Evolutionary conservation across 2,113 vertebrate species (phyloP).

Genomic region (Cinclus mexicanus): DNA sequence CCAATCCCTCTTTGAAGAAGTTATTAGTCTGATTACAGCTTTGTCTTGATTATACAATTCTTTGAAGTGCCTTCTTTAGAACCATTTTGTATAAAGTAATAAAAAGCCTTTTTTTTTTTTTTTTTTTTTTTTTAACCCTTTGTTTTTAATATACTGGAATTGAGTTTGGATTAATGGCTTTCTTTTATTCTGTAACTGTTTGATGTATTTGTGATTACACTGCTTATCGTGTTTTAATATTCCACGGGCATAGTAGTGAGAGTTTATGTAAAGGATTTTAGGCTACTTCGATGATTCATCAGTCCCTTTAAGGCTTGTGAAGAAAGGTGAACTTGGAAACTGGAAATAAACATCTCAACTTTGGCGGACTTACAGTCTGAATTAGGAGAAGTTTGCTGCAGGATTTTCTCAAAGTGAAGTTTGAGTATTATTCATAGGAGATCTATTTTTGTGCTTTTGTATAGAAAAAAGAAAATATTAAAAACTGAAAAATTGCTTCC

Average conservation of each 20-base stretch:
- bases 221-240: not conserved
- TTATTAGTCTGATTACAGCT: not conserved
- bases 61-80: not conserved
- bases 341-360: not conserved
- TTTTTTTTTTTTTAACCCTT: rapidly evolving
- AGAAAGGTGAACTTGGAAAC: not conserved
- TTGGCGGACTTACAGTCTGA: not conserved
- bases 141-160: not conserved
- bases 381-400: not conserved
- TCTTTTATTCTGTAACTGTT: not conserved
- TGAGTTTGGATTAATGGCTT: not conserved
- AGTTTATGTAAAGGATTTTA: not conserved
- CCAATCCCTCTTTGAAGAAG: not conserved
- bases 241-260: not conserved
- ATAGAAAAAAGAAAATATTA: too few relatives aligned
- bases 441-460: not conserved
- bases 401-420: not conserved
- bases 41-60: not conserved
- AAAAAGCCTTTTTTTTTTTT: not conserved
- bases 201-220: not conserved
- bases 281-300: not conserved
- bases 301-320: not conserved
- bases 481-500: not conserved
- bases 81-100: not conserved
- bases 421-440: not conserved